Evolutionary conservation across 2,888 invertebrate species (phyloP).

Genomic region (Thumatha senex): DNA sequence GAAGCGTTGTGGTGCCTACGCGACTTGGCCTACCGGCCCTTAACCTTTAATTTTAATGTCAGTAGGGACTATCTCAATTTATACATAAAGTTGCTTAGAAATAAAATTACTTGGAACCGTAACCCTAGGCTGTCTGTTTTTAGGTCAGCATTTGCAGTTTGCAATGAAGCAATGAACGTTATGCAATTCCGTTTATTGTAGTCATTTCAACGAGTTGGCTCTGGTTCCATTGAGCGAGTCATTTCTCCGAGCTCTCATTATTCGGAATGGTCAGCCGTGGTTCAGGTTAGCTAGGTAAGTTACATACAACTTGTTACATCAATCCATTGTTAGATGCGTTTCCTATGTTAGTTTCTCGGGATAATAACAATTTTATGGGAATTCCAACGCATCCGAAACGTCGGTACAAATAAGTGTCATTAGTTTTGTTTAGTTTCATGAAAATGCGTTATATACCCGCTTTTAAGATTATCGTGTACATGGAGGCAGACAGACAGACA

Average conservation of each 20-base stretch:
- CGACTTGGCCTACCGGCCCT: no score
- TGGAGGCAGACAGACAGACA: no score
- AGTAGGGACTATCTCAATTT: no score
- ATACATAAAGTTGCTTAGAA: not conserved
- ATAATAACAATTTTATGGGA: not conserved
- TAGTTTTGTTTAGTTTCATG: no score
- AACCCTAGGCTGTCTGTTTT: conserved; percentile 12
- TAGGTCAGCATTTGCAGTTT: conserved; percentile 26
- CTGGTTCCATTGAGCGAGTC: conserved; percentile 41
- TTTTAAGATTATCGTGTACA: no score
- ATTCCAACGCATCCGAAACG: no score
- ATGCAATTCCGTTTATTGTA: conserved; percentile 48
- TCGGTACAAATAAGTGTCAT: no score
- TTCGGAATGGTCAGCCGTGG: conserved; percentile 37
- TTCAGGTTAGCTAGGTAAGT: conserved; percentile 3
- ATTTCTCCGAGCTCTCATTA: conserved; percentile 43
- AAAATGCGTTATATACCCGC: no score
- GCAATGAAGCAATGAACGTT: conserved; percentile 31
- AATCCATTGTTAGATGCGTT: conserved; percentile 2
- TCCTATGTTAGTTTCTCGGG: not conserved
- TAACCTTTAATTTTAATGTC: no score
- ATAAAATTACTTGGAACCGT: not conserved
- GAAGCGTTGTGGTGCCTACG: no score
- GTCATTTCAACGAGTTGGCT: conserved; percentile 34
- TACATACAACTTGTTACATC: conserved; percentile 16